phyloP scores from a whole-genome alignment of 2,113 vertebrate species.

The Cyprinus carpio region DNA sequence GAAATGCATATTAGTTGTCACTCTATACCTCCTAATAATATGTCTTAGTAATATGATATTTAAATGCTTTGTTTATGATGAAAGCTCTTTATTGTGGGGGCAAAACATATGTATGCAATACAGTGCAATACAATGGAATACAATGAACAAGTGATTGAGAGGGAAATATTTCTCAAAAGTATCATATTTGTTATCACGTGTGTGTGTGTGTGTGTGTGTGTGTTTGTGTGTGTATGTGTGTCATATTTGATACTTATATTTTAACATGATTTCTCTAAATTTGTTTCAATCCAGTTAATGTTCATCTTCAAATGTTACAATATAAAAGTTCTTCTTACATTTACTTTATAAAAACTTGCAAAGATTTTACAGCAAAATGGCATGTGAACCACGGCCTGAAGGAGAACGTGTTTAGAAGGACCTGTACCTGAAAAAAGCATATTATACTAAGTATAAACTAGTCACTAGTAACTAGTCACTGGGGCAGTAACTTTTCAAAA shows the following conservation, averaged over 20 bases:
- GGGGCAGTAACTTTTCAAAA: too few relatives aligned
- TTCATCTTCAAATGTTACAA: not conserved
- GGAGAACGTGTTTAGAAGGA: too few relatives aligned
- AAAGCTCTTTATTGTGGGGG: not conserved
- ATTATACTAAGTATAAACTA: too few relatives aligned
- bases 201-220: too few relatives aligned
- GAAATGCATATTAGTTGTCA: not conserved
- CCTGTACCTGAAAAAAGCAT: too few relatives aligned
- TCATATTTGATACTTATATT: too few relatives aligned
- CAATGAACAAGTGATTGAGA: not conserved
- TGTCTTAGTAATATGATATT: not conserved
- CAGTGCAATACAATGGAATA: too few relatives aligned
- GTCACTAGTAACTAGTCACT: too few relatives aligned
- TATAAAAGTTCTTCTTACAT: not conserved
- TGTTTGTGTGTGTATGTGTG: too few relatives aligned
- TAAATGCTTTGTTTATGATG: not conserved
- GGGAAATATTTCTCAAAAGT: not conserved
- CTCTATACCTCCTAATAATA: not conserved
- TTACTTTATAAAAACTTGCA: not conserved
- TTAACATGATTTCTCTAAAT: too few relatives aligned
- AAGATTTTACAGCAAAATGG: not conserved
- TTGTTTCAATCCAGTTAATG: not conserved
- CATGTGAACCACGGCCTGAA: too few relatives aligned
- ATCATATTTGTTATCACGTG: too few relatives aligned
- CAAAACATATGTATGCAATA: not conserved